Base-by-base conservation (phyloP, 1,140 invertebrate genomes). In the Drosophila sechellia region DNA sequence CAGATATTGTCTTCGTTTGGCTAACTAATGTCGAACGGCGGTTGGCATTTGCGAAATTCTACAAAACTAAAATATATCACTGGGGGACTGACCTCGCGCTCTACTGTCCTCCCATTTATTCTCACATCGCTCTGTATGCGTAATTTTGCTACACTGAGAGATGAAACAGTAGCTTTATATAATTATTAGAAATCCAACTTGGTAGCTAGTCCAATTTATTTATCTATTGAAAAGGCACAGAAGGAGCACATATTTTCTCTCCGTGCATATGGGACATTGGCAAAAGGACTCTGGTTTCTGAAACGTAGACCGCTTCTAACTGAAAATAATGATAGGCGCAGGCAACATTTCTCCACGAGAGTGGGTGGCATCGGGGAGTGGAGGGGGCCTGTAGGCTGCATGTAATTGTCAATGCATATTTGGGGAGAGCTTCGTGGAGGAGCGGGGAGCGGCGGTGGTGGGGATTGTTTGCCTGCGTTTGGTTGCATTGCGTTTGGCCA, bases 321-420 rank as follows among this genome's bases (percentile, higher is more conserved):
- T 75, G 81, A 85, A 85, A 85, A 86, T 85, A 86, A 85, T 85
- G 81, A 81, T 81, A 78, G 83, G 68, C 55, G 49, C 80, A 65
- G 55, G 64, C 55, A 27, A 57, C 68, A 70, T 57, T 68, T 55
- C 61, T 66, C 48, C 40, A 22, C 17, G 37, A 15, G 34, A 34
- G 39, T 6, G 46, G 65, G 48, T 5, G 35, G 5, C 4, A 4
- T 15, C 15, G 46, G 15, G 48, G 8, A 45, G 34, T 1, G 35
- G 59, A 11, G 6, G 25, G 17, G 27, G 3, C 11, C 5, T 11
- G 42, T 40, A 45, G 52, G 56, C 42, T 25, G 69, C 69, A 81
- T 85, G 79, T 86, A 85, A 85, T 85, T 85, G 81, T 86, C 81
- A 85, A 85, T 85, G 81, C 83, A 85, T 85, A 75, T 85, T 81